A percentile compares a stretch with the other conserved stretches of the same genome.
phyloP scores from a whole-genome alignment of 37 sponge, comb jelly and placozoan genomes.

The Chondrosia reniformis region DNA sequence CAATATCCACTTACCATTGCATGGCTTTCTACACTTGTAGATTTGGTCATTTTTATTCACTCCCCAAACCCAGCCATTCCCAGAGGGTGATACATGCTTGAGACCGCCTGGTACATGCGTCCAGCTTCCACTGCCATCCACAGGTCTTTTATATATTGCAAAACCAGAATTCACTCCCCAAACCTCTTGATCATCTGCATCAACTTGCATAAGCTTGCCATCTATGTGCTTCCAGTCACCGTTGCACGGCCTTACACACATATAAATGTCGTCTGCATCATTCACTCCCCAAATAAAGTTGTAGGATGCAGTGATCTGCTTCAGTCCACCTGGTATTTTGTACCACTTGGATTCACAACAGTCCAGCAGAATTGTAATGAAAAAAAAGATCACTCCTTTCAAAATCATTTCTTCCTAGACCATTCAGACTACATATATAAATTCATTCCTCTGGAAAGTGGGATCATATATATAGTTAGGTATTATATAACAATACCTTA shows the following conservation, averaged over 20 bases:
- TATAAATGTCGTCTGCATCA: background rate
- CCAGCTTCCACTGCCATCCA: slow-evolving; percentile 17
- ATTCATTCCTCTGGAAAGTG: no score
- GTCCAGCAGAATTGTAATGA: no score
- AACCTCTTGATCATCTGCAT: background rate
- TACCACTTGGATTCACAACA: no score
- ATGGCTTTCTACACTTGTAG: slow-evolving; percentile 69
- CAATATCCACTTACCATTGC: slow-evolving; percentile 31
- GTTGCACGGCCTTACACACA: slow-evolving; percentile 9
- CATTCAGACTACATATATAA: no score
- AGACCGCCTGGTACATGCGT: background rate
- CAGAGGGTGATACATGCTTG: slow-evolving; percentile 56
- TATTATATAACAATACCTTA: no score
- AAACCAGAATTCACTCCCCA: background rate
- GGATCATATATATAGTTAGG: no score
- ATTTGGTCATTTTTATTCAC: slow-evolving; percentile 26
- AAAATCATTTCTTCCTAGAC: no score
- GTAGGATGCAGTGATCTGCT: background rate
- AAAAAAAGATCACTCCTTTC: no score
- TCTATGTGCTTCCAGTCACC: slow-evolving; percentile 6
- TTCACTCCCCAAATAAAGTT: slow-evolving; percentile 17
- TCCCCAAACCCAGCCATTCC: slow-evolving; percentile 70
- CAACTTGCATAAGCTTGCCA: background rate
- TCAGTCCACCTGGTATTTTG: slow-evolving; percentile 1
- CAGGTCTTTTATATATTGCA: background rate